Evolutionary conservation across 2,888 invertebrate species (phyloP), one percentile per base, ranked within the genome.

Genomic region (Trachelus troglodyta): DNA sequence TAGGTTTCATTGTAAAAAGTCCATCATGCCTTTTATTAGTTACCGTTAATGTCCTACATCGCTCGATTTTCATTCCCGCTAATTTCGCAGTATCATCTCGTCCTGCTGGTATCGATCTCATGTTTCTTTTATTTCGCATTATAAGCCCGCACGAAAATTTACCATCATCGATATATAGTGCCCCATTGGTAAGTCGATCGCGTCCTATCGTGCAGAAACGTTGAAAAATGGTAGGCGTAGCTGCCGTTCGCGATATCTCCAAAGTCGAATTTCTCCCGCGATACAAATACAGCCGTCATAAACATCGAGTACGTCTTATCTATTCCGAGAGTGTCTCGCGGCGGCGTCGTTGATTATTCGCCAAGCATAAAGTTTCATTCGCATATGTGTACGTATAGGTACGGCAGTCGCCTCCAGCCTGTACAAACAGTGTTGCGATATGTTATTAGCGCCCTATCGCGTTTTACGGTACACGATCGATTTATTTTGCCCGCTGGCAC

Each of bases 401-500:
- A 35, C 35, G 73, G 35, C 77, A 69, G 77, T 78, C 76, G 77
- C 77, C 74, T 76, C 56, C 76, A 74, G 79, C 75, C 31, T 75
- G 71, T 71, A 74, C 76, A 74, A 79, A 79, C 77, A 31, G 75
- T 75, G 73, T 73, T 69, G 73, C 79, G 76, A 77, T 79, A 75
- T 56, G 79, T 81, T 88, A 86, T 89, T 88, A 87, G 84, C 81
- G 80, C 81, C 81, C 79, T 83, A 84, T 84, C 83, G 84, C 84
- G 88, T 87, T 81, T 81, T 84, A 84, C 85, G 83, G 56, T 56
- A 84, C 80, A 82, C 81, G 84, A 86, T 82, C 85, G 83, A 88
- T 89, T 89, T 85, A 84, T 87, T 86, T 82, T 79, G 75, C 76
- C 78, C 78, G 86, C 84, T 83, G 87, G 85, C 85, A 84, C 81